Base-by-base conservation (phyloP, 2,113 vertebrate species). In the Poecilia latipinna region DNA sequence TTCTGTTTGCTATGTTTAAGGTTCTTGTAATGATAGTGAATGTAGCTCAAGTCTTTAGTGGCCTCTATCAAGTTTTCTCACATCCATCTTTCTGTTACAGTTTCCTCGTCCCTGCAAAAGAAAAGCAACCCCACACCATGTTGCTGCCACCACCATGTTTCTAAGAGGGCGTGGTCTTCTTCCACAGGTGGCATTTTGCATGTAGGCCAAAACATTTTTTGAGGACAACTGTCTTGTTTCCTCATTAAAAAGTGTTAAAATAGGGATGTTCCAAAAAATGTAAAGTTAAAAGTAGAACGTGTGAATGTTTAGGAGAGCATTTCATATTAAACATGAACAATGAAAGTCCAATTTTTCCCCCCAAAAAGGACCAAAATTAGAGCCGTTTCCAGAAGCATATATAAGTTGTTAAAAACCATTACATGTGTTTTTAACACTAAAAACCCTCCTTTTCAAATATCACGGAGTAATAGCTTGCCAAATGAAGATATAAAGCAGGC, bases 391-490 rank as follows among this genome's bases (percentile, higher is more conserved):
- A 60, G 39, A 67, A 75, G 65, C 70, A 35, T 12, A 67, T 74
- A 81, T 62, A 48, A 71, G 62, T 57, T 48, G 31, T n/a, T 74
- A 68, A 75, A 24, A 64, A 60, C 65, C 42, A 32, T 67, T 35
- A 12, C 68, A 60, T 73, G 75, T 77, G 54, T 85, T 63, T 67
- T 63, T 68, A 32, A 68, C 72, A 80, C 70, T 72, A 77, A 89
- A 76, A 67, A 39, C 26, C 37, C 7, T 2, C 12, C 64, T 77
- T 71, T 70, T 71, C 39, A 81, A 63, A 74, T 66, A 69, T 74
- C 42, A 60, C 32, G 64, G 31, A 4, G 51, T 75, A 81, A 80
- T 78, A 72, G 68, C 73, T 75, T 66, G 42, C 64, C 67, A 79
- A 76, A 83, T 80, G 65, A 79, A 66, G 79, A 87, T 75, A 48